These are phyloP conservation scores for Tachycineta bicolor DNA, from an alignment of 2,113 vertebrate genomes.

Conservation along the genomic window DNA sequence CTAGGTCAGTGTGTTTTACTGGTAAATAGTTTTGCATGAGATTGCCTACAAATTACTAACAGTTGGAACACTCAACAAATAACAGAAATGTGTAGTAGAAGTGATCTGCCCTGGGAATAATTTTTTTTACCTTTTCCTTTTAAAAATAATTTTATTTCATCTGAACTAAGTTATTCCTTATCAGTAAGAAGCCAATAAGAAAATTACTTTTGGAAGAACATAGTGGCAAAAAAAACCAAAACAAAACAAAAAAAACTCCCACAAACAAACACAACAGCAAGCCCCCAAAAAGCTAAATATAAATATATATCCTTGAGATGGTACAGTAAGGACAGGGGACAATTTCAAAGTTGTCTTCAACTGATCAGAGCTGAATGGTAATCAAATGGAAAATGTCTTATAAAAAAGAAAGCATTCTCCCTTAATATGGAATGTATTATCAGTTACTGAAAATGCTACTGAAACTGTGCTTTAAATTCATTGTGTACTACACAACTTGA, in stretches of 20 bases:
- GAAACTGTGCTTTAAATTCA: neutral
- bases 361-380: slow-evolving; percentile 24
- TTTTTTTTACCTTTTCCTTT: neutral
- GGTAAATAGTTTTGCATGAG: neutral
- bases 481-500: neutral
- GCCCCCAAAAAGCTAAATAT: slow-evolving; percentile 22
- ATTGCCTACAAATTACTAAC: neutral
- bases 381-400: slow-evolving; percentile 48
- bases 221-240: neutral
- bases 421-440: neutral
- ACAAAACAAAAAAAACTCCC: too few species aligned
- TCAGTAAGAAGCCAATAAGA: slow-evolving; percentile 32
- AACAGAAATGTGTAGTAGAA: neutral
- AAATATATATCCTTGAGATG: slow-evolving; percentile 34
- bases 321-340: slow-evolving; percentile 3
- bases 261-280: neutral
- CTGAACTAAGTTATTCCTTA: slow-evolving; percentile 29
- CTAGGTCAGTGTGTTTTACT: neutral
- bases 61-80: neutral
- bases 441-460: neutral
- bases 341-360: slow-evolving; percentile 30
- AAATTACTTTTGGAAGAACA: slow-evolving; percentile 41
- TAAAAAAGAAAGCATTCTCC: neutral
- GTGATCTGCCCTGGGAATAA: neutral
- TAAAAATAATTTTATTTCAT: slow-evolving; percentile 24